phyloP scores from a whole-genome alignment of 2,888 invertebrate genomes.

The Pinctada fucata region DNA sequence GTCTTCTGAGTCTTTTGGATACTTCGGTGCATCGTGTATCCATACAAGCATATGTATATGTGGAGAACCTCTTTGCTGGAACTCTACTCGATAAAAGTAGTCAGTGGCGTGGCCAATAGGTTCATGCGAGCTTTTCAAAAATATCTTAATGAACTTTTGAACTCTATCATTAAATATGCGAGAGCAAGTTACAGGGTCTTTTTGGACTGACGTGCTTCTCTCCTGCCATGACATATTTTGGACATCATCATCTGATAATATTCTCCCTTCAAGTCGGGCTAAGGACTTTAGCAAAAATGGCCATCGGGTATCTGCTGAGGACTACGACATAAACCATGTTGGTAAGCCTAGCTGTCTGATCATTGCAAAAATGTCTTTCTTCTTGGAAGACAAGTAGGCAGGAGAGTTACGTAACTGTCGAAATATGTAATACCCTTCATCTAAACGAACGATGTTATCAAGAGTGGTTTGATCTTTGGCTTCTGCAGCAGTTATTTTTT shows the following conservation, averaged over 20 bases:
- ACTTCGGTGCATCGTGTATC: constrained; percentile 48
- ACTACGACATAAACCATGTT: too few relatives aligned
- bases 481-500: constrained; percentile 37
- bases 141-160: too few relatives aligned
- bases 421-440: constrained; percentile 69
- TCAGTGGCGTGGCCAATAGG: constrained; percentile 39
- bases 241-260: constrained; percentile 30
- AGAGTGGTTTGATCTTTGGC: constrained; percentile 24
- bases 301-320: too few relatives aligned
- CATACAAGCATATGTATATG: constrained; percentile 52
- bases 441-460: constrained; percentile 53
- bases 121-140: too few relatives aligned
- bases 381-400: too few relatives aligned
- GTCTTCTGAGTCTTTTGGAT: constrained; percentile 16
- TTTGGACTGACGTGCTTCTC: constrained; percentile 41
- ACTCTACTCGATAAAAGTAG: too few relatives aligned
- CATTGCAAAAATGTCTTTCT: too few relatives aligned
- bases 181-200: too few relatives aligned
- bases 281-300: too few relatives aligned
- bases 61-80: constrained; percentile 45
- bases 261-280: constrained; percentile 31
- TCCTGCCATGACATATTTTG: constrained; percentile 32
- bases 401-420: constrained; percentile 43
- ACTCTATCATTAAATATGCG: too few relatives aligned
- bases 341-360: too few relatives aligned